phyloP scores from a whole-genome alignment of 2,888 invertebrate genomes.

The Drosophila neutralis region DNA sequence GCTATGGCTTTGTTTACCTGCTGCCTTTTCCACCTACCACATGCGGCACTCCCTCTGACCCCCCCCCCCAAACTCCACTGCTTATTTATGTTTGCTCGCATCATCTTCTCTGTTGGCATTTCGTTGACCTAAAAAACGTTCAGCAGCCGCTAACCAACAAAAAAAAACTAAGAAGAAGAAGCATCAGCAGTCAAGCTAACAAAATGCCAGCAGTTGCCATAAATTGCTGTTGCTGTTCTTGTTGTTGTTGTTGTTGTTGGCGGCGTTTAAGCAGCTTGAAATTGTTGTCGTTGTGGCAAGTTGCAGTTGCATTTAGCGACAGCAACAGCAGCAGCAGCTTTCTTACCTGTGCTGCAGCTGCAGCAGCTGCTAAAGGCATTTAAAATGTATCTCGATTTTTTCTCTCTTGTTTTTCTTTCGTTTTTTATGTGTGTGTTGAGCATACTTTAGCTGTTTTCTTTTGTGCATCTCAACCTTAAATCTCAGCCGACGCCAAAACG shows the following conservation, averaged over 20 bases:
- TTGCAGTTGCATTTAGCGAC: constrained; percentile 48
- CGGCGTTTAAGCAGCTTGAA: constrained; percentile 53
- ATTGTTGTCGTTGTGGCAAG: constrained; percentile 43
- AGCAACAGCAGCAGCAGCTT: constrained; percentile 43
- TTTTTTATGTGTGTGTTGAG: constrained; percentile 10
- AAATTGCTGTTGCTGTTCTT: constrained; percentile 60
- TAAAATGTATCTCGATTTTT: constrained; percentile 37
- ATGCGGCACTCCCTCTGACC: constrained; percentile 10
- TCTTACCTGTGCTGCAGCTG: constrained; percentile 55
- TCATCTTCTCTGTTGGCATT: constrained; percentile 74
- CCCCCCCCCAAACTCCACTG: constrained; percentile 2
- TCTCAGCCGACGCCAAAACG: constrained; percentile 62
- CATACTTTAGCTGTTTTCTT: constrained; percentile 21
- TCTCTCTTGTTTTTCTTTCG: background rate
- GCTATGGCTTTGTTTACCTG: constrained; percentile 67
- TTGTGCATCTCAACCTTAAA: constrained; percentile 62
- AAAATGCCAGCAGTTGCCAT: constrained; percentile 72
- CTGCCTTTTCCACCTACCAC: constrained; percentile 39
- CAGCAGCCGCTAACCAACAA: constrained; percentile 65
- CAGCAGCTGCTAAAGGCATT: constrained; percentile 54
- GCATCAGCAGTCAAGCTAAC: constrained; percentile 38
- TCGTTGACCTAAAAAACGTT: constrained; percentile 80
- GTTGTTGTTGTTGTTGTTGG: constrained; percentile 43
- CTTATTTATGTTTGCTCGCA: constrained; percentile 76
- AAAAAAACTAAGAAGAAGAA: constrained; percentile 23